phyloP scores from a whole-genome alignment of 2,113 vertebrate species.

The Ictalurus punctatus region DNA sequence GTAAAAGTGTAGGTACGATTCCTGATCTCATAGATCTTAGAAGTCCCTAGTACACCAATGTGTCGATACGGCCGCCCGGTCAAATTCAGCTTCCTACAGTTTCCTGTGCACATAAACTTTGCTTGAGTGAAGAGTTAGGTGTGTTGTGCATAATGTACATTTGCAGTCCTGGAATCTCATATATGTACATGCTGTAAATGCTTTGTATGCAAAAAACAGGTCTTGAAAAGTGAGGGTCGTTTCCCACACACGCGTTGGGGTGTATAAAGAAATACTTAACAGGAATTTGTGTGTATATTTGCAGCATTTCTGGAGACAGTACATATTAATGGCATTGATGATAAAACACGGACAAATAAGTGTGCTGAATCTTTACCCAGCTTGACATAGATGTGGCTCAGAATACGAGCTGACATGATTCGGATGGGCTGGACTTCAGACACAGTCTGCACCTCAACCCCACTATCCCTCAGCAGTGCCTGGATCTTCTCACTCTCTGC shows the following conservation, averaged over 20 bases:
- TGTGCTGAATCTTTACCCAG: conserved; percentile 77
- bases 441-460: conserved; percentile 82
- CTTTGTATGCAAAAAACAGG: not conserved
- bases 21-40: conserved; percentile 93
- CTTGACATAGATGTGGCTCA: conserved; percentile 93
- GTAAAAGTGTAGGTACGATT: conserved; percentile 91
- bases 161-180: not conserved
- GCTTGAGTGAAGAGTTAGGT: not conserved
- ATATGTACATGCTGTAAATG: not conserved
- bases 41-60: conserved; percentile 96
- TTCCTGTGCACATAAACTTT: conserved; percentile 69
- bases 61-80: conserved; percentile 92
- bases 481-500: conserved; percentile 88
- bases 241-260: not conserved
- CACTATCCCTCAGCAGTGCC: conserved; percentile 78
- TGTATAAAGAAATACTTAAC: not conserved
- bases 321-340: not conserved
- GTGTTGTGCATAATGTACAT: not conserved
- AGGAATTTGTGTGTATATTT: not conserved
- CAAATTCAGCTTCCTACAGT: conserved; percentile 86
- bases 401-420: conserved; percentile 90
- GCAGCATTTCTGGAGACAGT: not conserved
- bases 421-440: conserved; percentile 84
- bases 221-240: not conserved
- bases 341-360: not conserved